These are phyloP conservation scores for Phania funesta DNA, from an alignment of 2,888 invertebrate species.

Conservation along the genomic window DNA sequence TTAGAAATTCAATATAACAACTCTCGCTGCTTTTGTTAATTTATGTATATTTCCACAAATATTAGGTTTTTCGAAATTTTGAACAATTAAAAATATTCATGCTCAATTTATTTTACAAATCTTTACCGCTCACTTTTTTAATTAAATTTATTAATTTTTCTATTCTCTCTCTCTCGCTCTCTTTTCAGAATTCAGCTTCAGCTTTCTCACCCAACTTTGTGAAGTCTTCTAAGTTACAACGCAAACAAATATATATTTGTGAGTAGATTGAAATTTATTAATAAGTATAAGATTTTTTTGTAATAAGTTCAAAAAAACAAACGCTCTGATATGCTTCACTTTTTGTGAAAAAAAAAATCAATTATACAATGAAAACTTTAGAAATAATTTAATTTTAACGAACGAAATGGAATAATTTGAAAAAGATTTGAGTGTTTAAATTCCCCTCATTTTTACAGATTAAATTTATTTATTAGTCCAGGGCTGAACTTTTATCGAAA, in stretches of 20 bases:
- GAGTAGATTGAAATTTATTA: slow-evolving; percentile 17
- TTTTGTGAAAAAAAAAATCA: neutral
- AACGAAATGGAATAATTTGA: neutral
- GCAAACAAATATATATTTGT: neutral
- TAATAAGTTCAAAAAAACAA: no score
- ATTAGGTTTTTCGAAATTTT: no score
- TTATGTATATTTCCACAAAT: no score
- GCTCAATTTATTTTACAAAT: neutral
- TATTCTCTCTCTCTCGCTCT: slow-evolving; percentile 2
- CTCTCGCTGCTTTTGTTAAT: no score
- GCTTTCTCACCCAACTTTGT: slow-evolving; percentile 59
- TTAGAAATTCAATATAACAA: no score
- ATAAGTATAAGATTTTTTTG: neutral
- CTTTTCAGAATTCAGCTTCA: slow-evolving; percentile 61
- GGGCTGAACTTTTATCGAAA: no score
- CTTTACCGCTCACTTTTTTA: neutral
- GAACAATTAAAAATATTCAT: no score
- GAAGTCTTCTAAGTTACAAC: slow-evolving; percentile 57
- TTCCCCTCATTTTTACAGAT: no score
- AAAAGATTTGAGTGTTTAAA: no score
- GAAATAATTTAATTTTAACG: neutral
- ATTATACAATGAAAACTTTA: neutral
- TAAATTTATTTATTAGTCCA: no score
- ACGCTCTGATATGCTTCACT: no score
- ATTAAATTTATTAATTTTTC: neutral